Percentiles rank a stretch among this genome's conserved stretches.
Evolutionary conservation across 1,140 invertebrate genomes (phyloP).

Genomic region (Hycleus phaleratus): DNA sequence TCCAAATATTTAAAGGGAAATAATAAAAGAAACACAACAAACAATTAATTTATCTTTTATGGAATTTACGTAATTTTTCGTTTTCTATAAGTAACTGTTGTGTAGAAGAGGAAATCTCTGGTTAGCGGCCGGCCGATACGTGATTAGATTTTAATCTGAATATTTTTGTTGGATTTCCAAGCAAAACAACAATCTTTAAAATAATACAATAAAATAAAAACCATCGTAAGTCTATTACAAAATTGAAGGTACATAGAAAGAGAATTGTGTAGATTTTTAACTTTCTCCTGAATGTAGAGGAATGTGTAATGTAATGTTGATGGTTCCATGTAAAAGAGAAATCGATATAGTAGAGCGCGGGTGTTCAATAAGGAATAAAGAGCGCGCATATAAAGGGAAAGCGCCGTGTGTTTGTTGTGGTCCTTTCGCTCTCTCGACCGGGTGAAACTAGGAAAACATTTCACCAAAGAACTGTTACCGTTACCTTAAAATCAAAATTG

Average conservation of each 20-base stretch:
- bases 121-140: too few species aligned
- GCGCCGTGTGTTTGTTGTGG: conserved; percentile 1
- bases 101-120: too few species aligned
- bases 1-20: too few species aligned
- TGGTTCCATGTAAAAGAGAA: conserved; percentile 18
- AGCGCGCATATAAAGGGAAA: conserved; percentile 17
- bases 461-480: conserved; percentile 12
- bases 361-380: conserved; percentile 21
- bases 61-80: too few species aligned
- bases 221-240: background rate
- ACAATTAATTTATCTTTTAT: too few species aligned
- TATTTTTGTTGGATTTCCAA: too few species aligned
- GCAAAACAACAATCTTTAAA: too few species aligned
- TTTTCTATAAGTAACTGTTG: too few species aligned
- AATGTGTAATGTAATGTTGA: conserved; percentile 2
- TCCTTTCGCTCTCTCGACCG: conserved; percentile 18
- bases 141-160: too few species aligned
- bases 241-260: conserved; percentile 7
- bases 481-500: conserved; percentile 5
- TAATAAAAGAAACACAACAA: too few species aligned
- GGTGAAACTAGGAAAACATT: conserved; percentile 20
- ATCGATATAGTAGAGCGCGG: conserved; percentile 21
- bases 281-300: conserved; percentile 15
- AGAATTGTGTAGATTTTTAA: conserved; percentile 7
- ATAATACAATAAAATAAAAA: too few species aligned